Evolutionary conservation across 2,888 invertebrate species (phyloP).

Genomic region (Drosophila eohydei): DNA sequence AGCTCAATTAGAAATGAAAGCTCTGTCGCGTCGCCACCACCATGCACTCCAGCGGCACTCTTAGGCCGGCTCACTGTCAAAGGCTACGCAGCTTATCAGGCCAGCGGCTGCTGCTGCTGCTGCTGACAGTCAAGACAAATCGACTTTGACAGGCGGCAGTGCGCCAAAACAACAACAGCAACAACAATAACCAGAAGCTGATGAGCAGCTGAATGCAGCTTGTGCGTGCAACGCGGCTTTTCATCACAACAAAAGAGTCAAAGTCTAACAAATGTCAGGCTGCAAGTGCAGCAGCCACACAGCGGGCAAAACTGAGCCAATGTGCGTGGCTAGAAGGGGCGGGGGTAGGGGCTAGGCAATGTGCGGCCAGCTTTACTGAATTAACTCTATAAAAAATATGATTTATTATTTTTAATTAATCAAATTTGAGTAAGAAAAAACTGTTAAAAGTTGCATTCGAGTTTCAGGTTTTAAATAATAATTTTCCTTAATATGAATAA

Average conservation of each 20-base stretch:
- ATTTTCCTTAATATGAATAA: too few species aligned
- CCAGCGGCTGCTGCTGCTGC: conserved; percentile 40
- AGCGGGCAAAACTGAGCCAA: background rate
- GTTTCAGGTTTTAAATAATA: too few species aligned
- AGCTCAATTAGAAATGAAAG: conserved; percentile 56
- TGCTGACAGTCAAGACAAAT: conserved; percentile 63
- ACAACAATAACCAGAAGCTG: conserved; percentile 20
- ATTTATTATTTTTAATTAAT: too few species aligned
- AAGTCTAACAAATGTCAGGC: conserved; percentile 43
- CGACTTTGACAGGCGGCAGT: conserved; percentile 71
- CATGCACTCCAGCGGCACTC: background rate
- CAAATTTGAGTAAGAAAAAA: too few species aligned
- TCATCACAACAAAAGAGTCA: conserved; percentile 29
- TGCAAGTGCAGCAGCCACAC: conserved; percentile 19
- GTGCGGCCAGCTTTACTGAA: background rate
- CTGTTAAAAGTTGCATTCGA: too few species aligned
- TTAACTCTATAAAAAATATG: too few species aligned
- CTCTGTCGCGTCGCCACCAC: conserved; percentile 4
- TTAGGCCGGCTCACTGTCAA: conserved; percentile 34
- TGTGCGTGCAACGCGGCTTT: conserved; percentile 54
- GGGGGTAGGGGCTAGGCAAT: background rate
- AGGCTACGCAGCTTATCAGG: conserved; percentile 58
- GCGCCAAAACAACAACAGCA: conserved; percentile 45
- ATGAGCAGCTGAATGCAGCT: conserved; percentile 49
- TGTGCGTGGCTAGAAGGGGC: background rate